Percentiles rank a stretch among this genome's conserved stretches.
Evolutionary conservation across 2,113 vertebrate genomes (phyloP).

Genomic region (Archilochus colubris): DNA sequence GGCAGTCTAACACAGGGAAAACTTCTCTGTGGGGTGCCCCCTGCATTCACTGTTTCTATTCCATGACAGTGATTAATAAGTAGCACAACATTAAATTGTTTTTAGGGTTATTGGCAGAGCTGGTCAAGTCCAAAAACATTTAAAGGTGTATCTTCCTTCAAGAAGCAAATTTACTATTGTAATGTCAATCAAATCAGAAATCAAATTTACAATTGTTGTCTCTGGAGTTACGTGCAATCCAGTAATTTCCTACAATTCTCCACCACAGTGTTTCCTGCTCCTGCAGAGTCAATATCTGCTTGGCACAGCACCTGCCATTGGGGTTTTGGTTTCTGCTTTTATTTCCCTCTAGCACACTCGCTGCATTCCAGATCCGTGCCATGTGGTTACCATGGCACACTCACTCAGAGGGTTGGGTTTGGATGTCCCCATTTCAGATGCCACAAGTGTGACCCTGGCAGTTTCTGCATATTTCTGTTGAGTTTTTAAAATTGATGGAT

Average conservation of each 20-base stretch:
- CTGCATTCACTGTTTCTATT: background rate
- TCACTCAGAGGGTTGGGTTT: background rate
- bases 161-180: background rate
- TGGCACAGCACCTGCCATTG: background rate
- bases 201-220: background rate
- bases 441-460: background rate
- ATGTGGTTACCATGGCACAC: background rate
- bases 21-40: background rate
- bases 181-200: background rate
- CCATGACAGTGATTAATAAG: slow-evolving; percentile 30
- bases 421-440: background rate
- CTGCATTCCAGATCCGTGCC: background rate
- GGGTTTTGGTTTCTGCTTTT: background rate
- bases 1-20: background rate
- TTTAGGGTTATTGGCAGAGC: slow-evolving; percentile 21
- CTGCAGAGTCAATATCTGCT: background rate
- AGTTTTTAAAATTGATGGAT: background rate
- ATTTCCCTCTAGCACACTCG: background rate
- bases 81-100: background rate
- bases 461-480: accelerated
- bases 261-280: background rate
- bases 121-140: background rate
- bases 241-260: background rate
- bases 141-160: slow-evolving; percentile 14
- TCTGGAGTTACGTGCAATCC: background rate